Evolutionary conservation across 2,888 invertebrate species (phyloP).

Genomic region (Eueremaeus valkanovi): DNA sequence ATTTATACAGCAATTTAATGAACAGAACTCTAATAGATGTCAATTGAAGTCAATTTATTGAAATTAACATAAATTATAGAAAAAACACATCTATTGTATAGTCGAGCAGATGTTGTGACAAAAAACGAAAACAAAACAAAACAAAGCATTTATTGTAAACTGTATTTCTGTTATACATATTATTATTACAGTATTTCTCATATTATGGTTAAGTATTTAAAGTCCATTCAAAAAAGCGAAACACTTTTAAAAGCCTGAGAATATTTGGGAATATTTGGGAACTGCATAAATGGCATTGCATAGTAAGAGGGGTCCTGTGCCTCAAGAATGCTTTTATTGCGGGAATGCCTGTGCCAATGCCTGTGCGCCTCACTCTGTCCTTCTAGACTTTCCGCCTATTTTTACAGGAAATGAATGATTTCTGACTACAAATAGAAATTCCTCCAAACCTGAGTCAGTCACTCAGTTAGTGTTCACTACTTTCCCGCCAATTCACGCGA

Average conservation of each 20-base stretch:
- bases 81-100: neutral
- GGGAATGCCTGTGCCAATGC: neutral
- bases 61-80: neutral
- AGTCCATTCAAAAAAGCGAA: neutral
- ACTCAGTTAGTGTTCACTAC: neutral
- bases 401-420: slow-evolving; percentile 12
- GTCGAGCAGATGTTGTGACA: neutral
- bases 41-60: neutral
- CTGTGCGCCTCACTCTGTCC: neutral
- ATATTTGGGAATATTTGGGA: neutral
- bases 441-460: neutral
- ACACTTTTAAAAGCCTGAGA: neutral
- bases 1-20: neutral
- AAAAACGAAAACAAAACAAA: too few relatives aligned
- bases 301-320: neutral
- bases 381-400: slow-evolving; percentile 7
- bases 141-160: too few relatives aligned
- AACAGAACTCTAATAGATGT: slow-evolving; percentile 7
- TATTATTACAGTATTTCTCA: too few relatives aligned
- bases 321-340: neutral
- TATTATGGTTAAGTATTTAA: too few relatives aligned
- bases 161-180: too few relatives aligned
- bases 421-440: slow-evolving; percentile 6
- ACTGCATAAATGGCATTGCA: too few relatives aligned
- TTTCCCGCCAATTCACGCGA: neutral